Evolutionary conservation across 2,888 invertebrate species (phyloP).

Genomic region (Ashinkailepas kermadecensis): DNA sequence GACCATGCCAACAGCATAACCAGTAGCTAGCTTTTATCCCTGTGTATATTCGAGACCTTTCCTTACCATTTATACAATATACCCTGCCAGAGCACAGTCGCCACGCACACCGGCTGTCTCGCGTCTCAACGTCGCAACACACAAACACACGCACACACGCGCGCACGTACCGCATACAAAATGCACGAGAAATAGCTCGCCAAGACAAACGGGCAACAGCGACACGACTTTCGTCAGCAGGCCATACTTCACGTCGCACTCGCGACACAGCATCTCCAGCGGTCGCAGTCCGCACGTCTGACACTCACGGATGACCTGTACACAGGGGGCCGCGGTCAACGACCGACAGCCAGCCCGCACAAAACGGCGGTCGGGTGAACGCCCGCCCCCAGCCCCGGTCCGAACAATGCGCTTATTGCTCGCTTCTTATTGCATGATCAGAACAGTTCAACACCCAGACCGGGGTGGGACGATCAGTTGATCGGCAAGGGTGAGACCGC

Average conservation of each 20-base stretch:
- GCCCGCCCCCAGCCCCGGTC: neutral
- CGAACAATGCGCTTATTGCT: neutral
- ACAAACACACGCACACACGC: neutral
- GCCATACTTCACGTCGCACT: neutral
- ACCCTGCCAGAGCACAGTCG: neutral
- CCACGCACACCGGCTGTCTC: neutral
- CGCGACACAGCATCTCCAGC: neutral
- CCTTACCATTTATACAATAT: neutral
- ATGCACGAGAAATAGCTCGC: too few species aligned
- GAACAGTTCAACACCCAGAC: neutral
- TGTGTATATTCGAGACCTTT: constrained; percentile 21
- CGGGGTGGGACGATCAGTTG: neutral
- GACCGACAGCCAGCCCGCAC: neutral
- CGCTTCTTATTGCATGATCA: constrained; percentile 20
- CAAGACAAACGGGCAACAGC: too few species aligned
- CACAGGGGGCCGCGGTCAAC: too few species aligned
- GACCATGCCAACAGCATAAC: neutral
- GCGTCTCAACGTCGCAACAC: neutral
- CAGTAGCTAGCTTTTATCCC: neutral
- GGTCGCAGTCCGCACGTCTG: too few species aligned
- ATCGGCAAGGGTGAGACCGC: neutral
- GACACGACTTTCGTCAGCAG: neutral
- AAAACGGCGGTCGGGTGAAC: neutral
- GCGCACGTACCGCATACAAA: too few species aligned
- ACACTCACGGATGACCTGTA: too few species aligned